Evolutionary conservation across 2,888 invertebrate genomes (phyloP).

Genomic region (Aplocera efformata): DNA sequence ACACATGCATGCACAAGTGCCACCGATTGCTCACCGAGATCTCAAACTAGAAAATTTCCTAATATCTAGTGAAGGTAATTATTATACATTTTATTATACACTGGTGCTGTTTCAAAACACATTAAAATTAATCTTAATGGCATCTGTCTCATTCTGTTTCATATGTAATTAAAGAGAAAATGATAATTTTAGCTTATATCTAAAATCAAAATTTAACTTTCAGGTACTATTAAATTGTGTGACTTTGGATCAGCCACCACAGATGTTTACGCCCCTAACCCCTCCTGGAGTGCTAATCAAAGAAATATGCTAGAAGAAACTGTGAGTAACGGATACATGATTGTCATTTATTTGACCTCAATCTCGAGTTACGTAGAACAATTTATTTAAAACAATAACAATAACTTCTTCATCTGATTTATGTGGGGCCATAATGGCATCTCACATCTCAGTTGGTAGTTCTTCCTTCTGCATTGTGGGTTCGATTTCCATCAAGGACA

Average conservation of each 20-base stretch:
- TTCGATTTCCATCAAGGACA: too few species aligned
- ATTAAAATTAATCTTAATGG: too few species aligned
- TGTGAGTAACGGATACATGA: slow-evolving; percentile 71
- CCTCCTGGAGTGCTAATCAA: slow-evolving; percentile 95
- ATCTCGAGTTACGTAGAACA: too few species aligned
- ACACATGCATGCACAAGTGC: slow-evolving; percentile 94
- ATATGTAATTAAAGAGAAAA: too few species aligned
- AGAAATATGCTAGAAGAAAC: slow-evolving; percentile 96
- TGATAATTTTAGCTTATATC: too few species aligned
- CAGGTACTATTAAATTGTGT: slow-evolving; percentile 91
- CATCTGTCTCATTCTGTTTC: too few species aligned
- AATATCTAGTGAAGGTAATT: slow-evolving; percentile 87
- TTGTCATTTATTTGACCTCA: too few species aligned
- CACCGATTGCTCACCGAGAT: slow-evolving; percentile 97
- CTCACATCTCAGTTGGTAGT: neutral
- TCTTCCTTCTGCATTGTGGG: too few species aligned
- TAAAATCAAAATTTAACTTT: slow-evolving; percentile 23
- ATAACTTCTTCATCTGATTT: too few species aligned
- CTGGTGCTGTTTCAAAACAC: too few species aligned
- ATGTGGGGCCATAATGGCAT: neutral
- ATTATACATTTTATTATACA: slow-evolving; percentile 7
- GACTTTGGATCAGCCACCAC: slow-evolving; percentile 98
- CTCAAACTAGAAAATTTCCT: slow-evolving; percentile 98
- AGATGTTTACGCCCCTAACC: slow-evolving; percentile 89
- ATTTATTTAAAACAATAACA: too few species aligned